Evolutionary conservation across 2,113 vertebrate genomes (phyloP).

Genomic region (Toxostoma redivivum): DNA sequence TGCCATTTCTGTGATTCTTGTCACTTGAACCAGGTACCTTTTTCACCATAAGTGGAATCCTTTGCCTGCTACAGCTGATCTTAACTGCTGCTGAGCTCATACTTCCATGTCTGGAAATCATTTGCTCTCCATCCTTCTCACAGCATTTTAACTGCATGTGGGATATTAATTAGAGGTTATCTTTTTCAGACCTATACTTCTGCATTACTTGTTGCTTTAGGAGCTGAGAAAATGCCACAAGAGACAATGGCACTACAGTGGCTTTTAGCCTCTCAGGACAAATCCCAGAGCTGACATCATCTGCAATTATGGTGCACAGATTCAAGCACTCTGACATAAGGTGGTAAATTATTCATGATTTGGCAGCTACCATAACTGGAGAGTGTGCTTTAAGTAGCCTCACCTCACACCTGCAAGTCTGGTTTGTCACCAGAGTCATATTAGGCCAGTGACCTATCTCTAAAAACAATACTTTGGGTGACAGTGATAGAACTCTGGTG

Average conservation of each 20-base stretch:
- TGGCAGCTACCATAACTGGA: neutral
- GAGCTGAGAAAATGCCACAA: conserved; percentile 10
- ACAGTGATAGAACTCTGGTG: neutral
- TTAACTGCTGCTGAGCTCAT: neutral
- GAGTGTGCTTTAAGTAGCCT: conserved; percentile 5
- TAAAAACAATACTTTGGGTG: neutral
- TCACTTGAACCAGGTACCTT: neutral
- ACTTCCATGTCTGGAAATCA: neutral
- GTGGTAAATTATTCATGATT: conserved; percentile 57
- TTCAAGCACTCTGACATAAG: conserved; percentile 33
- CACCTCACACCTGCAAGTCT: conserved; percentile 3
- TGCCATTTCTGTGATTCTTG: neutral
- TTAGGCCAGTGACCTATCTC: neutral
- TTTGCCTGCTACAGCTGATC: neutral
- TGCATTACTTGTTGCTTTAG: conserved; percentile 44
- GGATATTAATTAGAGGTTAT: conserved; percentile 37
- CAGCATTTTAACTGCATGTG: neutral
- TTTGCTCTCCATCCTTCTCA: neutral
- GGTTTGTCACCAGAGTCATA: neutral
- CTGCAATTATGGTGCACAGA: conserved; percentile 45
- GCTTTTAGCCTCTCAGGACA: conserved; percentile 40
- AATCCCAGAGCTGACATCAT: conserved; percentile 59
- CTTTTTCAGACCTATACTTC: neutral
- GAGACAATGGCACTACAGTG: neutral
- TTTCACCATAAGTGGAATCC: neutral